phyloP scores from a whole-genome alignment of 1,140 invertebrate species.

The Lepidurus couesii region DNA sequence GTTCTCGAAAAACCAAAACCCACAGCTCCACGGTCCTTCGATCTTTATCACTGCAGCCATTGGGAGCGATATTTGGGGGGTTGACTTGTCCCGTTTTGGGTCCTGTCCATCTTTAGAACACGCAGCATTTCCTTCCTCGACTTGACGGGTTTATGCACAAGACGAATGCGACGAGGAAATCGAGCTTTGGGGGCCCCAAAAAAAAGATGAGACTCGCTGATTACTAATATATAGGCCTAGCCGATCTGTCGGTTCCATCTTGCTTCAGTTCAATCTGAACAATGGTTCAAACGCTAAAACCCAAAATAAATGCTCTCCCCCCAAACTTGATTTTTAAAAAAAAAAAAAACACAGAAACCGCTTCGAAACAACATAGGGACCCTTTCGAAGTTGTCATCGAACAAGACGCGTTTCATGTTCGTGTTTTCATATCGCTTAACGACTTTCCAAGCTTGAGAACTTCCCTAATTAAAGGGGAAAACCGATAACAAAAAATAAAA shows the following conservation, averaged over 20 bases:
- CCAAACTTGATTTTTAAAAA: not conserved
- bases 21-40: not conserved
- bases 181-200: not conserved
- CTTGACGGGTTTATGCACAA: constrained; percentile 17
- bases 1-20: not conserved
- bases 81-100: not conserved
- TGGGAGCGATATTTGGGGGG: not conserved
- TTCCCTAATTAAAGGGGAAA: not conserved
- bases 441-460: no score
- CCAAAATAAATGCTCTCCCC: not conserved
- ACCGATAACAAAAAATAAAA: not conserved
- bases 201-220: not conserved
- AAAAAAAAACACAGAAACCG: not conserved
- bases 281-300: not conserved
- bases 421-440: no score
- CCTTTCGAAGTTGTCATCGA: no score
- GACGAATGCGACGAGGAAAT: constrained; percentile 18
- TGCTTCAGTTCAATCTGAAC: not conserved
- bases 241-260: not conserved
- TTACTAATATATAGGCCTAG: constrained; percentile 22
- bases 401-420: no score
- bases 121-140: constrained; percentile 6
- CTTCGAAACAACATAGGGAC: no score
- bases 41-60: constrained; percentile 15
- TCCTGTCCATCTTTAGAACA: not conserved